These are phyloP conservation scores for Montipora capricornis DNA, from an alignment of 64 coral and sea anemone species.

Conservation along the genomic window DNA sequence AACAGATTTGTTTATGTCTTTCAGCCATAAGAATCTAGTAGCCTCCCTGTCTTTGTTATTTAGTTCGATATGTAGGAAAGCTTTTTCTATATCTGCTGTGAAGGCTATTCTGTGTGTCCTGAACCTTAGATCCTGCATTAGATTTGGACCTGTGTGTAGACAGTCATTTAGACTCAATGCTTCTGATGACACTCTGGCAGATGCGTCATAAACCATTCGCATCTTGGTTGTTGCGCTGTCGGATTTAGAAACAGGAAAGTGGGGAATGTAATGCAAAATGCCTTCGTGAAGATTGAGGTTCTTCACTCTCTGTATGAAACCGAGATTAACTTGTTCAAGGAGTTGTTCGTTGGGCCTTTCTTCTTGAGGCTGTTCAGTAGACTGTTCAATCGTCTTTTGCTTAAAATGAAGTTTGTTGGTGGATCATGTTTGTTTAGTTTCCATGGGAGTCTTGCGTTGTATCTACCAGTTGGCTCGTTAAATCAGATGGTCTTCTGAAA, in stretches of 20 bases:
- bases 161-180: conserved; percentile 55
- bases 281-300: not conserved
- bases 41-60: conserved; percentile 44
- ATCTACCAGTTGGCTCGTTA: conserved; percentile 40
- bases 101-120: conserved; percentile 39
- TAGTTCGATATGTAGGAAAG: conserved; percentile 44
- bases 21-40: conserved; percentile 18
- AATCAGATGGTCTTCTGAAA: conserved; percentile 45
- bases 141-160: conserved; percentile 47
- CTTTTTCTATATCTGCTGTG: conserved; percentile 67
- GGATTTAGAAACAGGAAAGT: conserved; percentile 69
- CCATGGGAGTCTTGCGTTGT: conserved; percentile 75
- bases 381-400: conserved; percentile 37
- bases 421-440: conserved; percentile 63
- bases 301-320: conserved; percentile 42
- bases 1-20: conserved; percentile 21
- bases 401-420: conserved; percentile 40
- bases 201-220: conserved; percentile 75
- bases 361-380: conserved; percentile 38
- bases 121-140: conserved; percentile 34
- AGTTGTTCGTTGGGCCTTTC: conserved; percentile 39
- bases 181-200: conserved; percentile 2
- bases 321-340: conserved; percentile 52
- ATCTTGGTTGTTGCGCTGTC: conserved; percentile 39
- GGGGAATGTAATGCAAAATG: conserved; percentile 45